These are phyloP conservation scores for Mythimna lalbum DNA, from an alignment of 2,888 invertebrate species.

Conservation along the genomic window DNA sequence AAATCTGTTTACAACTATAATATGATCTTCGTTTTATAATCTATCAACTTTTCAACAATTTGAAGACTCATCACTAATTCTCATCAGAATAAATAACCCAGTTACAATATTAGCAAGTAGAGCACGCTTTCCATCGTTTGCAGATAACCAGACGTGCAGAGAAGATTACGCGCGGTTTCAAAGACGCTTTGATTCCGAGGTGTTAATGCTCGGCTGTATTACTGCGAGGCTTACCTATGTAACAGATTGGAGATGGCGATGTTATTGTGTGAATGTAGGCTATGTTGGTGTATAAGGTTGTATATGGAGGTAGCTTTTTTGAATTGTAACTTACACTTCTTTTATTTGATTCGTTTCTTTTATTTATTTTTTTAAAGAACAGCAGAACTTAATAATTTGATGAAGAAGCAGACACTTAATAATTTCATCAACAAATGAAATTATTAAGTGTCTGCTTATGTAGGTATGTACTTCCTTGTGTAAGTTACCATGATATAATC, in stretches of 20 bases:
- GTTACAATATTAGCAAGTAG: constrained; percentile 62
- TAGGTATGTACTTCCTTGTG: too few species aligned
- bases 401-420: too few species aligned
- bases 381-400: too few species aligned
- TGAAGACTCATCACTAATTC: neutral
- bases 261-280: constrained; percentile 12
- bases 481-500: too few species aligned
- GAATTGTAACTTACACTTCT: too few species aligned
- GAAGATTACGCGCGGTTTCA: constrained; percentile 82
- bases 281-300: neutral
- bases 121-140: constrained; percentile 67
- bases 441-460: too few species aligned
- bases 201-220: constrained; percentile 81
- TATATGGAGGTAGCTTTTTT: too few species aligned
- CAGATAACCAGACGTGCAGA: constrained; percentile 60
- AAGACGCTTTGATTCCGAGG: constrained; percentile 83
- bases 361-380: too few species aligned
- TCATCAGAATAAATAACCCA: neutral
- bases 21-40: neutral
- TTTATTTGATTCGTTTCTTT: too few species aligned
- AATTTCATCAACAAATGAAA: too few species aligned
- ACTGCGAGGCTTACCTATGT: constrained; percentile 55
- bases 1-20: neutral
- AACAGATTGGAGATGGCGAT: constrained; percentile 48
- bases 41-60: neutral